phyloP scores from a whole-genome alignment of 2,797 vertebrate species.

The Chromobotia macracanthus region DNA sequence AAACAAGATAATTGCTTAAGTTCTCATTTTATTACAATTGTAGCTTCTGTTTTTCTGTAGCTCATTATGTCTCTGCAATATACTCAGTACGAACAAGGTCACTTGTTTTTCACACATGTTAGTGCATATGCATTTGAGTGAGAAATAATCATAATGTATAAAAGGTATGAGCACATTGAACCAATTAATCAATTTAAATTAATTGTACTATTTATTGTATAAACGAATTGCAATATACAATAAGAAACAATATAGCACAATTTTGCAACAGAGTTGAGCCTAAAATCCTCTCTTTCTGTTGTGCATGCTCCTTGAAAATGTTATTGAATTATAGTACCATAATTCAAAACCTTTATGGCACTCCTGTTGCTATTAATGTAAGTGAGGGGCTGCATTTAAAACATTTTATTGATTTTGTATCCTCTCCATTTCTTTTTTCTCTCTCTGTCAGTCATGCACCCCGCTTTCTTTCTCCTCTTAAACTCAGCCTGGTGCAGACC shows the following conservation, averaged over 20 bases:
- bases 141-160: background rate
- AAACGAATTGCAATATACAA: background rate
- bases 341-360: conserved; percentile 73
- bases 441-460: conserved; percentile 46
- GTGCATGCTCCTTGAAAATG: conserved; percentile 1
- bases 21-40: background rate
- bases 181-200: background rate
- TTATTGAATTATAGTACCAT: conserved; percentile 71
- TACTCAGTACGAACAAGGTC: background rate
- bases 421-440: conserved; percentile 22
- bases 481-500: conserved; percentile 78
- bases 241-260: background rate
- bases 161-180: background rate
- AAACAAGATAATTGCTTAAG: background rate
- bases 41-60: too few relatives aligned
- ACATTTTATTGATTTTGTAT: conserved; percentile 86
- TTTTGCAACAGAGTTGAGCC: conserved; percentile 2
- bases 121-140: background rate
- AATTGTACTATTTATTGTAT: background rate
- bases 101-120: background rate
- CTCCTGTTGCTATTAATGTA: conserved; percentile 72
- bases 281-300: conserved; percentile 3
- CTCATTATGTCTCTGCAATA: background rate
- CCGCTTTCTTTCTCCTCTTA: conserved; percentile 56
- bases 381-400: conserved; percentile 81